phyloP scores from a whole-genome alignment of 2,888 invertebrate species.

The Apamea anceps region DNA sequence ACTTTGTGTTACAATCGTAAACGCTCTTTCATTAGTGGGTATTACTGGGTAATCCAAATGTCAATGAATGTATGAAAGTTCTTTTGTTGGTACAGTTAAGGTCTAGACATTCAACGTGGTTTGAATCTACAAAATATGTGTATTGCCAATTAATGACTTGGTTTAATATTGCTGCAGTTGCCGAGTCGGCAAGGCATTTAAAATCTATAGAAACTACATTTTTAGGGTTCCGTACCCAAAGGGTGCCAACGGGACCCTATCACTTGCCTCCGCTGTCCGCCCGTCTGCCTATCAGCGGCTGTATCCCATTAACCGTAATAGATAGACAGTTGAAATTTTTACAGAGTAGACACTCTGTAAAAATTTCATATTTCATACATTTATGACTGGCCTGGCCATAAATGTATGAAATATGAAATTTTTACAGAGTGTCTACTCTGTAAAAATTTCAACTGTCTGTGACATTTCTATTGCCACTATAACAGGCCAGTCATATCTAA shows the following conservation, averaged over 20 bases:
- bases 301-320: background rate
- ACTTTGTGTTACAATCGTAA: slow-evolving; percentile 53
- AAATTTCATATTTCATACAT: too few relatives aligned
- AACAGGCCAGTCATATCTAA: too few relatives aligned
- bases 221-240: too few relatives aligned
- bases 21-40: slow-evolving; percentile 58
- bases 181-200: too few relatives aligned
- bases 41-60: slow-evolving; percentile 43
- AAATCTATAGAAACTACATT: background rate
- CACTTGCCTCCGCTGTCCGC: background rate
- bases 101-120: slow-evolving; percentile 12
- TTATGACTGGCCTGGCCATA: too few relatives aligned
- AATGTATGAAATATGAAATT: too few relatives aligned
- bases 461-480: too few relatives aligned
- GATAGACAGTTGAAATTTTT: background rate
- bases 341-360: too few relatives aligned
- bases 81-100: slow-evolving; percentile 19
- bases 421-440: too few relatives aligned
- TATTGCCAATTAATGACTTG: slow-evolving; percentile 4
- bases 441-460: too few relatives aligned
- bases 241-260: too few relatives aligned
- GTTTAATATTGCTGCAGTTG: background rate
- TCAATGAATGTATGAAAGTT: slow-evolving; percentile 35
- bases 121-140: slow-evolving; percentile 13
- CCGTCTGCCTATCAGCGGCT: background rate